These are phyloP conservation scores for Threskiornis aethiopicus DNA, from an alignment of 2,797 vertebrate species.

Conservation along the genomic window DNA sequence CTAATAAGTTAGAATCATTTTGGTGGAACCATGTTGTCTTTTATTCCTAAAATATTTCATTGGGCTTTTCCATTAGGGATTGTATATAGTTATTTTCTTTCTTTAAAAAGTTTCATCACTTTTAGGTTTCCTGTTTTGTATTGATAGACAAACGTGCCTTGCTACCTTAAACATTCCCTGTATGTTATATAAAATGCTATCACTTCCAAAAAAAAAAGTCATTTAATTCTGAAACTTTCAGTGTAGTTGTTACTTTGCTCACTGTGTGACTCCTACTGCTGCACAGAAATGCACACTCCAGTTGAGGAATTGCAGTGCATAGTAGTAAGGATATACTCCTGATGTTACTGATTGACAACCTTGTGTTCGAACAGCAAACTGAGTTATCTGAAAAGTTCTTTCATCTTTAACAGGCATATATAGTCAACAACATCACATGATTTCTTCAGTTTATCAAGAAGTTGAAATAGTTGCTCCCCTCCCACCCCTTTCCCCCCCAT, in stretches of 20 bases:
- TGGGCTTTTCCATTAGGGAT: not conserved
- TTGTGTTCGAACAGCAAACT: not conserved
- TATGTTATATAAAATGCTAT: not conserved
- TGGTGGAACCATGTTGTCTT: not conserved
- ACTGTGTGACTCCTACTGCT: not conserved
- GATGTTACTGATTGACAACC: not conserved
- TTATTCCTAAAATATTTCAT: not conserved
- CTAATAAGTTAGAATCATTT: not conserved
- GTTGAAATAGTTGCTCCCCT: not conserved
- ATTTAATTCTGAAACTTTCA: not conserved
- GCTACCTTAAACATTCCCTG: not conserved
- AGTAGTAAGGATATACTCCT: not conserved
- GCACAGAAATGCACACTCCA: not conserved
- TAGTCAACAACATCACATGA: not conserved
- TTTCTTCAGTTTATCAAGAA: not conserved
- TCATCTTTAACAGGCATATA: not conserved
- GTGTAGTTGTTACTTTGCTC: not conserved
- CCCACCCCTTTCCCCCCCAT: accelerated
- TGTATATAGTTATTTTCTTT: not conserved
- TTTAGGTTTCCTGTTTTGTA: not conserved
- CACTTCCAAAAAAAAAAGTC: not conserved
- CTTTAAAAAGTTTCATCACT: not conserved
- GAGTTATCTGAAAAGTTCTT: not conserved
- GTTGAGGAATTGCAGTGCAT: not conserved
- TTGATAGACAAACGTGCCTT: not conserved